Evolutionary conservation across 2,113 vertebrate genomes (phyloP).

Genomic region (Rhinichthys klamathensis): DNA sequence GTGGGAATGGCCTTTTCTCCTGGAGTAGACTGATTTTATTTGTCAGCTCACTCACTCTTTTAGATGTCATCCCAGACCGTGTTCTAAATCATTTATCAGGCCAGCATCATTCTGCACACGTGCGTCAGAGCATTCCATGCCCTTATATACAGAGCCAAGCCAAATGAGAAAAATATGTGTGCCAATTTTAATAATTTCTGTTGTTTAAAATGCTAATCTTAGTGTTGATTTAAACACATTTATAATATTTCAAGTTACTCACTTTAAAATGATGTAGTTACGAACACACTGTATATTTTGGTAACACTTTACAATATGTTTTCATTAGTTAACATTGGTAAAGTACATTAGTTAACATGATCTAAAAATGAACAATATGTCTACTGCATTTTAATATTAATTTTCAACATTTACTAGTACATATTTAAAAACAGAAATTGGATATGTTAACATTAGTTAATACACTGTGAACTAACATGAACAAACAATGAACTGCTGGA

Average conservation of each 20-base stretch:
- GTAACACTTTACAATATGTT: too few species aligned
- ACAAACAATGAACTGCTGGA: too few species aligned
- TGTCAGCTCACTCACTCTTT: slow-evolving; percentile 1
- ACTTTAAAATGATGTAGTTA: background rate
- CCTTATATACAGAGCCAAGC: background rate
- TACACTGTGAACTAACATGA: too few species aligned
- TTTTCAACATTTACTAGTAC: too few species aligned
- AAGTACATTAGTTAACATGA: too few species aligned
- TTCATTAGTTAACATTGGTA: too few species aligned
- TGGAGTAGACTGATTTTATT: background rate
- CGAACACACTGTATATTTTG: too few species aligned
- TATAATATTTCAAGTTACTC: background rate
- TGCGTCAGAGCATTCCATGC: background rate
- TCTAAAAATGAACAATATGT: too few species aligned
- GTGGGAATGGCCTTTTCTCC: background rate
- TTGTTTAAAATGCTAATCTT: background rate
- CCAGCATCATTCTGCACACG: background rate
- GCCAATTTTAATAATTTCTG: background rate
- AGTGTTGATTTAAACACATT: background rate
- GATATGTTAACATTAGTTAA: too few species aligned
- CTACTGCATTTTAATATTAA: too few species aligned
- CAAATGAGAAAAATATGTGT: background rate
- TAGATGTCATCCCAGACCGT: background rate
- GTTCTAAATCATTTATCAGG: slow-evolving; percentile 22
- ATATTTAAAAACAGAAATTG: too few species aligned